Percentiles rank a stretch among this genome's conserved stretches.
Evolutionary conservation across 2,888 invertebrate genomes (phyloP).

Genomic region (Macrophya annulata): DNA sequence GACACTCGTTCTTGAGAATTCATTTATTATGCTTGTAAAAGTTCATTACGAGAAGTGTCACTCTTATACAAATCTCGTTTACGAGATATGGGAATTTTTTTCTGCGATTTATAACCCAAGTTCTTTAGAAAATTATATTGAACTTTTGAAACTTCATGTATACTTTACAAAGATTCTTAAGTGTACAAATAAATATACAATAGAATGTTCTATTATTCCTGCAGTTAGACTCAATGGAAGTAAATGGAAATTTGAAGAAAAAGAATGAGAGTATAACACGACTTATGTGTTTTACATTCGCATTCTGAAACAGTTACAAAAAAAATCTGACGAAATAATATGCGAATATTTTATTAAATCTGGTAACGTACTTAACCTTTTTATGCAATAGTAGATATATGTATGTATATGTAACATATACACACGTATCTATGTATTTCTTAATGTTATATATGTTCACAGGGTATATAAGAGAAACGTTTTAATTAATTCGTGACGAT

Average conservation of each 20-base stretch:
- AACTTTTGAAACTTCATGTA: neutral
- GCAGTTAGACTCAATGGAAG: neutral
- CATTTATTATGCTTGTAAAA: neutral
- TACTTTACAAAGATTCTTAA: neutral
- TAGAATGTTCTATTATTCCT: too few relatives aligned
- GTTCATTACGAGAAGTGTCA: neutral
- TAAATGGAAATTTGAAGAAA: neutral
- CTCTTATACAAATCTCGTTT: neutral
- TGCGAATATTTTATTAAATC: conserved; percentile 1
- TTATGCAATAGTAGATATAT: neutral
- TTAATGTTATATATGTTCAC: neutral
- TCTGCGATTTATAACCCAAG: too few relatives aligned
- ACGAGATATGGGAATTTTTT: neutral
- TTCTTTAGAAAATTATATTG: neutral
- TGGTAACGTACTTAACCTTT: neutral
- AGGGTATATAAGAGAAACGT: neutral
- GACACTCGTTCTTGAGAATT: neutral
- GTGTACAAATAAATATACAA: neutral
- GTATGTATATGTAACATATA: too few relatives aligned
- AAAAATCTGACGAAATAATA: neutral
- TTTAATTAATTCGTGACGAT: conserved; percentile 43
- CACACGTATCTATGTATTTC: too few relatives aligned
- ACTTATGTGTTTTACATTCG: too few relatives aligned
- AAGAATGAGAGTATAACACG: neutral
- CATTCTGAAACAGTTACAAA: neutral